These are phyloP conservation scores for Phania funesta DNA, from an alignment of 2,888 invertebrate species.

Conservation along the genomic window DNA sequence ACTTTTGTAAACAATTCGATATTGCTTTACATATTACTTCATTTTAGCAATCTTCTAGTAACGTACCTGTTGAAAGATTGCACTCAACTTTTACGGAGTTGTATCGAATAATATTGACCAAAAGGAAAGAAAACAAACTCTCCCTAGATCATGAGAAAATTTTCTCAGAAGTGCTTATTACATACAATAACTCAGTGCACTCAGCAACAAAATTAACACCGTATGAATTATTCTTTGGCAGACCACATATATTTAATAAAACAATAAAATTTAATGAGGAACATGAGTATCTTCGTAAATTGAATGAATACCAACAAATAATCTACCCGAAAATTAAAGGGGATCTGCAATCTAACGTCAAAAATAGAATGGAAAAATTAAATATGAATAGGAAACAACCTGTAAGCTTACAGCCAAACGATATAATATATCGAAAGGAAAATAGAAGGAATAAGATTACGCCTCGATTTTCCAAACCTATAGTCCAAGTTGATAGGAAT, in stretches of 20 bases:
- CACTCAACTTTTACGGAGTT: conserved; percentile 45
- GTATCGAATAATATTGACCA: conserved; percentile 29
- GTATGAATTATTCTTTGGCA: conserved; percentile 41
- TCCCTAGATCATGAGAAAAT: conserved; percentile 34
- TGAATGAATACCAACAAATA: conserved; percentile 16
- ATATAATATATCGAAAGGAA: conserved; percentile 40
- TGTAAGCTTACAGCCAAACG: neutral
- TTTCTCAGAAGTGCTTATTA: conserved; percentile 23
- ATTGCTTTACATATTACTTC: conserved; percentile 54
- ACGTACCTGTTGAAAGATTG: conserved; percentile 32
- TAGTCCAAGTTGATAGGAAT: conserved; percentile 33
- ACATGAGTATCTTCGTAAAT: conserved; percentile 22
- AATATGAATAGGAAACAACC: conserved; percentile 46
- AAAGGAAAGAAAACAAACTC: conserved; percentile 36
- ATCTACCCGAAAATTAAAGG: conserved; percentile 48
- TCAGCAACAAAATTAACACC: conserved; percentile 28
- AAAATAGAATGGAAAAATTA: conserved; percentile 39
- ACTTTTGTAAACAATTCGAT: conserved; percentile 60
- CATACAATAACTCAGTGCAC: conserved; percentile 25
- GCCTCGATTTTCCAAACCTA: conserved; percentile 34
- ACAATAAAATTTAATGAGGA: neutral
- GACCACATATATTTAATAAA: conserved; percentile 46
- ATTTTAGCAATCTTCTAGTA: conserved; percentile 50
- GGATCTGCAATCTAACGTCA: conserved; percentile 2
- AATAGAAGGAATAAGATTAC: conserved; percentile 19